Conservation (phyloP, 2,888 invertebrate species). For the Buathra laborator region DNA sequence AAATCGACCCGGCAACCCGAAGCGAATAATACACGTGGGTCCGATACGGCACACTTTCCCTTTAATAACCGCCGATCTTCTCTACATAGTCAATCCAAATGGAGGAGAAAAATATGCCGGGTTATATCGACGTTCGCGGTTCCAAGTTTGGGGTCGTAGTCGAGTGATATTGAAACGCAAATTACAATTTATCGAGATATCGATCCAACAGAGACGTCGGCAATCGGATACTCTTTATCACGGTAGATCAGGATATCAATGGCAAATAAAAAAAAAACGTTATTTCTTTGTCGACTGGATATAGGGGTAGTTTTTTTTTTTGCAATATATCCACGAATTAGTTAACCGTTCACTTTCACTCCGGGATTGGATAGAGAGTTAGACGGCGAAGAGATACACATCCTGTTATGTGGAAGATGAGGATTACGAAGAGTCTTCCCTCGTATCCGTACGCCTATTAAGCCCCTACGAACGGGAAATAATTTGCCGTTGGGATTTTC, state of each 20-base stretch:
- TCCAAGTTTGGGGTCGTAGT: not conserved
- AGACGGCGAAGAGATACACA: constrained; percentile 20
- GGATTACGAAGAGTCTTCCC: constrained; percentile 19
- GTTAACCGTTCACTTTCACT: constrained; percentile 7
- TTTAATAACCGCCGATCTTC: not conserved
- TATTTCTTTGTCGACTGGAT: not conserved
- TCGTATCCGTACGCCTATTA: constrained; percentile 39
- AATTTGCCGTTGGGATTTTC: constrained; percentile 59
- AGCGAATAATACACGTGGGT: constrained; percentile 3
- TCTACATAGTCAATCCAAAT: not conserved
- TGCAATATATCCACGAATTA: not conserved
- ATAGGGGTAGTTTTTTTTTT: not conserved
- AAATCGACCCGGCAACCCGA: constrained; percentile 22
- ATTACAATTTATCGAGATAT: constrained; percentile 18
- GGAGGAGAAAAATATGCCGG: constrained; percentile 1
- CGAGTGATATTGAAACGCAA: not conserved
- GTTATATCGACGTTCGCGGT: not conserved
- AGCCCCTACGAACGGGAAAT: constrained; percentile 61
- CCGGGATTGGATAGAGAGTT: not conserved
- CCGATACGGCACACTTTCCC: constrained; percentile 3
- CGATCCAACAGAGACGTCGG: not conserved
- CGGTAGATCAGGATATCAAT: not conserved
- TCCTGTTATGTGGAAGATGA: constrained; percentile 31
- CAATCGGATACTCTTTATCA: not conserved
- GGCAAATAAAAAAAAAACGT: not conserved